Percentiles rank a stretch among this genome's conserved stretches.
Conservation (phyloP, 2,888 invertebrate genomes). For the Ceramica pisi region DNA sequence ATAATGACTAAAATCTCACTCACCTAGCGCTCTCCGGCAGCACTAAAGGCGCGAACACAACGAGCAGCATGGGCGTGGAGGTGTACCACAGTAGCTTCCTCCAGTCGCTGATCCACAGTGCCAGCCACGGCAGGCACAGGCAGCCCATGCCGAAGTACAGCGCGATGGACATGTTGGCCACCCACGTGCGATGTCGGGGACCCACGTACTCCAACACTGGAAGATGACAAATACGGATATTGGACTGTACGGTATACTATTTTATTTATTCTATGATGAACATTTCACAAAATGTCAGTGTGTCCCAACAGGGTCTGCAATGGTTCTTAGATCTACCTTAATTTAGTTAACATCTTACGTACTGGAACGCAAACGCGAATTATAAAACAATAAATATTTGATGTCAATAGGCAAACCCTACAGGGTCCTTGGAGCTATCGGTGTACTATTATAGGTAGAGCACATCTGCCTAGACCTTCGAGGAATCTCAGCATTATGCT, state of each 20-base stretch:
- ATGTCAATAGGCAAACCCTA: too few relatives aligned
- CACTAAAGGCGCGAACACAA: conserved; percentile 78
- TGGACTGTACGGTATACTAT: neutral
- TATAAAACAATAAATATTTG: too few relatives aligned
- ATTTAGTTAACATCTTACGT: too few relatives aligned
- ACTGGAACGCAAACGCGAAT: too few relatives aligned
- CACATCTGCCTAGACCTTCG: too few relatives aligned
- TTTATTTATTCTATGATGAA: too few relatives aligned
- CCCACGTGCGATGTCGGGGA: conserved; percentile 86
- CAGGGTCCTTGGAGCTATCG: too few relatives aligned
- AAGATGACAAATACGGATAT: neutral
- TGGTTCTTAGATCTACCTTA: too few relatives aligned
- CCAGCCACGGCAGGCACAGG: conserved; percentile 86
- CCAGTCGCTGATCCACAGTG: conserved; percentile 86
- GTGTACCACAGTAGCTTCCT: conserved; percentile 82
- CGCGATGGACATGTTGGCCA: conserved; percentile 89
- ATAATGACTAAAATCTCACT: conserved; percentile 13
- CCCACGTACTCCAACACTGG: conserved; percentile 89
- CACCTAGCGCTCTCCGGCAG: conserved; percentile 89
- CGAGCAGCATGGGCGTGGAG: conserved; percentile 82
- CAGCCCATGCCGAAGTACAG: conserved; percentile 87
- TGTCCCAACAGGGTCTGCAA: too few relatives aligned
- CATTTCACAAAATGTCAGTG: too few relatives aligned
- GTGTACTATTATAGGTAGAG: too few relatives aligned
- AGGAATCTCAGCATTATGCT: too few relatives aligned